phyloP scores from a whole-genome alignment of 2,888 invertebrate genomes.

The Drosophila quasianomalipes region DNA sequence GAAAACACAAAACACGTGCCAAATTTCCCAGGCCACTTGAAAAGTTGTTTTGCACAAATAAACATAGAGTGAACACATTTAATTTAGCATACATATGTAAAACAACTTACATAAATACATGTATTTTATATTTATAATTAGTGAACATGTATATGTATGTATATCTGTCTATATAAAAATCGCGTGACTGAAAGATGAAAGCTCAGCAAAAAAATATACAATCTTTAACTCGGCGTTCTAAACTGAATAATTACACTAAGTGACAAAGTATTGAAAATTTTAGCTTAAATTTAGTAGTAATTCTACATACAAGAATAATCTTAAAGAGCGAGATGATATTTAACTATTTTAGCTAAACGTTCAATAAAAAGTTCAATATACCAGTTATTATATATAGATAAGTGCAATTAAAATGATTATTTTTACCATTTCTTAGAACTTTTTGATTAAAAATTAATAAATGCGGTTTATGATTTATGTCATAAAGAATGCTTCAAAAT shows the following conservation, averaged over 20 bases:
- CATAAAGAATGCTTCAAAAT: not conserved
- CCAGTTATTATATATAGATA: not conserved
- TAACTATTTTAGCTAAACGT: not conserved
- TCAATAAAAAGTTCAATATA: too few species aligned
- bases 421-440: not conserved
- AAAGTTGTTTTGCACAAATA: conserved; percentile 27
- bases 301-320: not conserved
- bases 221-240: not conserved
- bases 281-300: not conserved
- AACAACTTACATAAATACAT: conserved; percentile 1
- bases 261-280: not conserved
- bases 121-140: conserved; percentile 7
- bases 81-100: conserved; percentile 11
- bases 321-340: not conserved
- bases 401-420: not conserved
- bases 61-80: conserved; percentile 24
- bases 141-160: not conserved
- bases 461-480: not conserved
- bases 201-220: not conserved
- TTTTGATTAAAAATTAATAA: not conserved
- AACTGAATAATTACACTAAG: not conserved
- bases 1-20: conserved; percentile 46
- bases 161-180: conserved; percentile 8
- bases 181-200: conserved; percentile 5
- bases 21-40: conserved; percentile 50